Base-by-base conservation (phyloP, 2,797 vertebrate genomes). In the Lerista edwardsae region DNA sequence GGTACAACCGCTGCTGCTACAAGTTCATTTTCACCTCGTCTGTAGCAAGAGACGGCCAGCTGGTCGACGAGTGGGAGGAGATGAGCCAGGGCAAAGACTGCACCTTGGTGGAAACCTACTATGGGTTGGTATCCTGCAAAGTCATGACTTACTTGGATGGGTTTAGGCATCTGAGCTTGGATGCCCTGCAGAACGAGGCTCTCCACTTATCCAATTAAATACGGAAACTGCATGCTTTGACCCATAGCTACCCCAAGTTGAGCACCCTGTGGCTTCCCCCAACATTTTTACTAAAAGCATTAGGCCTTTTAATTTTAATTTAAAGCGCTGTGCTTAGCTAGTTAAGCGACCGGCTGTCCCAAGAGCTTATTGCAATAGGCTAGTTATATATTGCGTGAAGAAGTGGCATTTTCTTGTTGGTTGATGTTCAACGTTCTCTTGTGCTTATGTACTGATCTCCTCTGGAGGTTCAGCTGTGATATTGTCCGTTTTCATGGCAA, bases 1-100 rank as follows among this genome's bases (percentile, higher is more conserved):
- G 94, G 72, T 99, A 98, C 93, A 98, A 98, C n/a, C 92, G 95
- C 74, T 99, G 98, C 95, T 99, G 98, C 94, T 99, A 98, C 78
- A 96, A 94, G 86, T 97, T 98, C 86, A 96, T 98, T 87, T 99
- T 99, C 94, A 97, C 96, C 90, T 98, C 98, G 6, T 96, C 96
- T 0, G 90, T 90, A 72, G 90, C 96, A 89, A 85, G 73, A 4
- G 93, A 93, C 27, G 84, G 93, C 0, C 96, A 97, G 91, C 92
- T 98, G 11, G 77, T 93, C 27, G 85, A 80, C 41, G 95, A 95
- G 65, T 99, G 98, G 98, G 90, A 89, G 51, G 98, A 99, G 90
- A 95, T 97, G 23, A 95, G 87, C 0, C 71, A 90, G 1, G 91
- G 93, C 36, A 87, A 92, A 27, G 95, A 95, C 10, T 98, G 98